Percentiles rank a stretch among this genome's conserved stretches.
These are phyloP conservation scores for Lacanobia wlatinum DNA, from an alignment of 2,888 invertebrate species.

Conservation along the genomic window DNA sequence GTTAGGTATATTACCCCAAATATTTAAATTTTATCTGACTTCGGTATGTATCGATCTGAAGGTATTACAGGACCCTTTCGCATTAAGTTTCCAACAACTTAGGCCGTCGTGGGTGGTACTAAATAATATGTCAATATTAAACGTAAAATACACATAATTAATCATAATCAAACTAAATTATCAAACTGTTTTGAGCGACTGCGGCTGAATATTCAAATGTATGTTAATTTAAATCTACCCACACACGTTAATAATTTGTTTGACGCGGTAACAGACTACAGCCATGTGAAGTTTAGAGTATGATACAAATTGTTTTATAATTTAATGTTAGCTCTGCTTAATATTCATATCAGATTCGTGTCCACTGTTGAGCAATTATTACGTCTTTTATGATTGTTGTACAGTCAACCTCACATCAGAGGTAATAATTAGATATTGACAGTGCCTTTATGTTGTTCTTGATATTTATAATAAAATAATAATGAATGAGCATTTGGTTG, in stretches of 20 bases:
- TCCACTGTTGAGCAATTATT: not conserved
- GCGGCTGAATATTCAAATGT: slow-evolving; percentile 55
- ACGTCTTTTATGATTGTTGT: not conserved
- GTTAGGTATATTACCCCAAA: no score
- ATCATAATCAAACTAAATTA: slow-evolving; percentile 37
- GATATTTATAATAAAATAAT: not conserved
- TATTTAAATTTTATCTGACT: no score
- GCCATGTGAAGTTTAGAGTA: slow-evolving; percentile 4
- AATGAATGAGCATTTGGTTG: not conserved
- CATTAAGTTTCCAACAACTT: not conserved
- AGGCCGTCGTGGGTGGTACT: not conserved
- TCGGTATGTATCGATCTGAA: no score
- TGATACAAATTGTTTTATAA: slow-evolving; percentile 30
- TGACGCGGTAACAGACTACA: slow-evolving; percentile 1
- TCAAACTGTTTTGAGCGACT: slow-evolving; percentile 20
- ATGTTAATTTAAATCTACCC: slow-evolving; percentile 49
- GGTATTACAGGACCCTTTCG: not conserved
- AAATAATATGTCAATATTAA: not conserved
- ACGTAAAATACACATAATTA: slow-evolving; percentile 10
- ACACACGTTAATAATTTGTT: slow-evolving; percentile 42
- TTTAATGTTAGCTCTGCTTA: slow-evolving; percentile 6
- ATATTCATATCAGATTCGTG: slow-evolving; percentile 13
- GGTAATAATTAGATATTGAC: no score
- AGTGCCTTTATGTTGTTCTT: not conserved
- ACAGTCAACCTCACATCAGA: no score